A percentile compares a stretch with the other conserved stretches of the same genome.
These are phyloP conservation scores for Solen grandis DNA, from an alignment of 1,140 invertebrate species.

Conservation along the genomic window DNA sequence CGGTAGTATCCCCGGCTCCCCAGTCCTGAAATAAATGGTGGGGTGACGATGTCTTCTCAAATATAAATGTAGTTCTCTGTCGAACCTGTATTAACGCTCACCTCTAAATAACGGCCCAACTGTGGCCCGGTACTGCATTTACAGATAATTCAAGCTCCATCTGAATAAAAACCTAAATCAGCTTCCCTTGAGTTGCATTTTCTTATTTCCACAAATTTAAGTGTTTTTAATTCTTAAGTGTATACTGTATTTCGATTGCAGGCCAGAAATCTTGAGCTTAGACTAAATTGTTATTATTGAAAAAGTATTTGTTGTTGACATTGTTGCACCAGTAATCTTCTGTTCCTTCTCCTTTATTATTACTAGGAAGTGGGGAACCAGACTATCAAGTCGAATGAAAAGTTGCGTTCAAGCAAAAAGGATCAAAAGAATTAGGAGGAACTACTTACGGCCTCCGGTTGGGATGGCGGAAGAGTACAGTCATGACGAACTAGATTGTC, in stretches of 20 bases:
- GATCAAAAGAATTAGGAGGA: no score
- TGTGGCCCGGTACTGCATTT: not conserved
- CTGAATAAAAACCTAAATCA: not conserved
- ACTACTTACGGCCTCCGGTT: conserved; percentile 6
- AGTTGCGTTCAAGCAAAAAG: no score
- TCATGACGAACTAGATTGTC: no score
- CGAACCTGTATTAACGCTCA: not conserved
- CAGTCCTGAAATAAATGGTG: conserved; percentile 12
- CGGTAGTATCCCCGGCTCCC: conserved; percentile 33
- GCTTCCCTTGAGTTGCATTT: not conserved
- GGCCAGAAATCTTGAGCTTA: not conserved
- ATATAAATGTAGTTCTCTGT: not conserved
- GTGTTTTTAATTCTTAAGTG: no score
- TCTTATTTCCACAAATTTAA: no score
- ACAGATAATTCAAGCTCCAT: not conserved
- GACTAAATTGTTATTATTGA: not conserved
- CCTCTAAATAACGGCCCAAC: not conserved
- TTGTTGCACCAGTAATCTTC: not conserved
- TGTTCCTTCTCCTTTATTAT: not conserved
- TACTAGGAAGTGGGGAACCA: not conserved
- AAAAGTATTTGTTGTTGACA: not conserved
- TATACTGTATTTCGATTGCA: no score
- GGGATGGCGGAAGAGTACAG: conserved; percentile 7
- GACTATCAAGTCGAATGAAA: not conserved
- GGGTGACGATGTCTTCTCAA: not conserved